phyloP scores from a whole-genome alignment of 2,797 vertebrate species.

The Sorex maritimensis region DNA sequence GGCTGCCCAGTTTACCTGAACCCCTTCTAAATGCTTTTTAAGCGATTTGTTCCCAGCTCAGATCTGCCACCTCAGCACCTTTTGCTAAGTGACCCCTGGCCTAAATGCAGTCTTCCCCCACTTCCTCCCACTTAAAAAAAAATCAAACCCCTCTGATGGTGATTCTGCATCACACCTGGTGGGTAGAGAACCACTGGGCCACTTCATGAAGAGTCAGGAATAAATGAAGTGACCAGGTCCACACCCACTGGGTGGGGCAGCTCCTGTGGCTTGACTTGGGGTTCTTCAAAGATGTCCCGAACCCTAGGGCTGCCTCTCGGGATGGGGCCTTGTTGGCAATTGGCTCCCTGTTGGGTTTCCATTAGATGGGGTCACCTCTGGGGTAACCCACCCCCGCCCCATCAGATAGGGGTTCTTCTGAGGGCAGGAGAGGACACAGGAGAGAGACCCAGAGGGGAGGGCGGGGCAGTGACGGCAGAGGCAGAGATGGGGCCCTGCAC shows the following conservation, averaged over 20 bases:
- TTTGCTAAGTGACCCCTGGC: neutral
- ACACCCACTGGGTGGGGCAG: rapidly evolving
- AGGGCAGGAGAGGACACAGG: neutral
- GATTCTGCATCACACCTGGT: neutral
- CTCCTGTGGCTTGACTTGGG: neutral
- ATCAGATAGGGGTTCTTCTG: neutral
- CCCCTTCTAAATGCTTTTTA: neutral
- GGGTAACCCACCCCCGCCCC: too few relatives aligned
- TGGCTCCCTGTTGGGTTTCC: neutral
- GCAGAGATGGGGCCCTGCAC: neutral
- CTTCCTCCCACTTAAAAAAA: neutral
- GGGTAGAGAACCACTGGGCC: neutral
- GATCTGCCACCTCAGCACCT: neutral
- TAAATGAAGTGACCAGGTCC: neutral
- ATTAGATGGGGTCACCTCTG: neutral
- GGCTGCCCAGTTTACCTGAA: too few relatives aligned
- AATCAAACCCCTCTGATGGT: neutral
- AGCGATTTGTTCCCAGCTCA: neutral
- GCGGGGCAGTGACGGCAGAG: neutral
- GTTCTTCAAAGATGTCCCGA: neutral
- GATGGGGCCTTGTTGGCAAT: neutral
- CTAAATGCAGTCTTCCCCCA: neutral
- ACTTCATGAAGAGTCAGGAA: neutral
- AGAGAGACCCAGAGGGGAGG: neutral
- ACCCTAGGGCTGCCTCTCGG: neutral